Conservation (phyloP, 2,888 invertebrate species). For the Pyrrhosoma nymphula region DNA sequence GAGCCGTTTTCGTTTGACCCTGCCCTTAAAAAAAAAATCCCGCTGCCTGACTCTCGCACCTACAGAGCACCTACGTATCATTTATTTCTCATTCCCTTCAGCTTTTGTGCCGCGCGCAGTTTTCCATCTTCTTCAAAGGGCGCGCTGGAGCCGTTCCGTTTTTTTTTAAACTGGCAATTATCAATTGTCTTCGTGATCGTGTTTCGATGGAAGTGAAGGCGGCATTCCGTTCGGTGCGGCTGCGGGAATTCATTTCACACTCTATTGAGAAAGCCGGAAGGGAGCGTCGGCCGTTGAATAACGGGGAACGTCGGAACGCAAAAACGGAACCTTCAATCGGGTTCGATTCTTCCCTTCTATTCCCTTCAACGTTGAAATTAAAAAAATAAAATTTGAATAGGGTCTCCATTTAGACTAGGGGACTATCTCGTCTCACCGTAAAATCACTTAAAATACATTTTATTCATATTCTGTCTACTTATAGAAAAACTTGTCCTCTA, state of each 20-base stretch:
- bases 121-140: too few species aligned
- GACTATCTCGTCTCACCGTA: too few species aligned
- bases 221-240: neutral
- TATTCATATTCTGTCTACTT: too few species aligned
- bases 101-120: too few species aligned
- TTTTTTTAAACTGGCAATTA: neutral
- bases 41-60: neutral
- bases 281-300: neutral
- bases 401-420: too few species aligned
- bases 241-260: slow-evolving; percentile 6
- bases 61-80: too few species aligned
- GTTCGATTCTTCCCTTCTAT: neutral
- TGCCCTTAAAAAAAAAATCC: neutral
- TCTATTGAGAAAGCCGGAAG: neutral
- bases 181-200: neutral
- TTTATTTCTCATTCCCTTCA: too few species aligned
- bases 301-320: slow-evolving; percentile 10
- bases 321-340: slow-evolving; percentile 12
- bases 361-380: too few species aligned
- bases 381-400: too few species aligned
- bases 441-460: too few species aligned
- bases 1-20: neutral
- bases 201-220: neutral
- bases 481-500: too few species aligned
- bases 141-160: too few species aligned